Conservation (phyloP, 2,113 vertebrate genomes). For the Sinocyclocheilus grahami region DNA sequence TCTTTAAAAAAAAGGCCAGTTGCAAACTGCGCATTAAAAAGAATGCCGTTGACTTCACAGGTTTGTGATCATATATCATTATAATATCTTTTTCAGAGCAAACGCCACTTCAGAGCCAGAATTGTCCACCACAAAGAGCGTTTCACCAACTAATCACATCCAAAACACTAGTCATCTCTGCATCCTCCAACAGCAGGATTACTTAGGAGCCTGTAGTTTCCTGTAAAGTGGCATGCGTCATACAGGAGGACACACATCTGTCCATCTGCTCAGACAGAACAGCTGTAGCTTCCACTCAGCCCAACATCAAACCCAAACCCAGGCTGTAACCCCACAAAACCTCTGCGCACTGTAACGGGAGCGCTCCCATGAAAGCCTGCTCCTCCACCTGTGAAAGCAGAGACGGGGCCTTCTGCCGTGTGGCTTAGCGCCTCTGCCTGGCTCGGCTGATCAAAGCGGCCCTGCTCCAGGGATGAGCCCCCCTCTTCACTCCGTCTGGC, state of each 20-base stretch:
- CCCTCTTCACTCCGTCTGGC: constrained; percentile 19
- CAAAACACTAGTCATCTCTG: neutral
- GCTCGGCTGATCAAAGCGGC: constrained; percentile 52
- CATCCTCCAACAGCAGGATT: neutral
- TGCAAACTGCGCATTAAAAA: neutral
- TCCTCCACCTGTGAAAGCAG: constrained; percentile 61
- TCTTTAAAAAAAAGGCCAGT: neutral
- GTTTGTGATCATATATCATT: neutral
- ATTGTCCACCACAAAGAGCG: neutral
- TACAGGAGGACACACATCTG: constrained; percentile 49
- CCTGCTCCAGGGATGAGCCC: constrained; percentile 34
- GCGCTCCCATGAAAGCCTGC: constrained; percentile 52
- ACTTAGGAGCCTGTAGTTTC: neutral
- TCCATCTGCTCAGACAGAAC: constrained; percentile 48
- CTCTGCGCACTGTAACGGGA: constrained; percentile 51
- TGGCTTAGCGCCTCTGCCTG: constrained; percentile 52
- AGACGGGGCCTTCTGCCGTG: constrained; percentile 55
- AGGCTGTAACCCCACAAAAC: constrained; percentile 44
- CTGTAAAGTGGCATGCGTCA: constrained; percentile 14
- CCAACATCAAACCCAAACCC: constrained; percentile 54
- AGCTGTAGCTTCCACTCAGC: constrained; percentile 34
- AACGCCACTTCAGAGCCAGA: neutral
- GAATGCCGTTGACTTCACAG: neutral
- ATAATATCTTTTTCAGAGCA: neutral
- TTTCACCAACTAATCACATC: neutral